Percentiles rank a stretch among this genome's conserved stretches.
These are phyloP conservation scores for Galemys pyrenaicus DNA, from an alignment of 2,113 vertebrate genomes.

Conservation along the genomic window DNA sequence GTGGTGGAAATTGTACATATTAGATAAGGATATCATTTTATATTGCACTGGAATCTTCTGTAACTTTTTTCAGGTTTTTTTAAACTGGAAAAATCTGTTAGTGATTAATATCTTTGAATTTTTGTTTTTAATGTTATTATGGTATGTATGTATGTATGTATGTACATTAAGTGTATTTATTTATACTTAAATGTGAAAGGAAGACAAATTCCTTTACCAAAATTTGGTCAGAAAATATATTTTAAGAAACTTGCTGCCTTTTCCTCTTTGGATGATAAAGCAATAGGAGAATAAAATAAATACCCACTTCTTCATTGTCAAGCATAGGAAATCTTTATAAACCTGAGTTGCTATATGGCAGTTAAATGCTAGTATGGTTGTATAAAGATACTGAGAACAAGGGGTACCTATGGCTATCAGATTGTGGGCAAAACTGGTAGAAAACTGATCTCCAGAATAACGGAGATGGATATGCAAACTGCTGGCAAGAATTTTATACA, in stretches of 20 bases:
- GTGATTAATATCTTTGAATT: not conserved
- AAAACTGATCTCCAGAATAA: not conserved
- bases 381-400: not conserved
- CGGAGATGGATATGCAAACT: not conserved
- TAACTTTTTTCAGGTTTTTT: not conserved
- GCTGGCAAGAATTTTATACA: not conserved
- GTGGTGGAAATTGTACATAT: not conserved
- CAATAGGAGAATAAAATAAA: not conserved
- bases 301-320: not conserved
- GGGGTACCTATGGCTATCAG: not conserved
- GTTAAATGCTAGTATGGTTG: not conserved
- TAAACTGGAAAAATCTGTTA: not conserved
- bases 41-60: not conserved
- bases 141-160: not conserved
- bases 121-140: not conserved
- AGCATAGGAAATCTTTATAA: not conserved
- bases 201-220: not conserved
- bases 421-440: not conserved
- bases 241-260: not conserved
- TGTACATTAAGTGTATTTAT: not conserved
- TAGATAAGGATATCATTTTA: not conserved
- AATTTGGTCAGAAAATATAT: not conserved
- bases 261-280: not conserved
- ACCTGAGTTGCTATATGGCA: not conserved
- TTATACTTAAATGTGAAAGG: not conserved